Evolutionary conservation across 1,140 invertebrate genomes (phyloP).

Genomic region (Drosophila dunni): DNA sequence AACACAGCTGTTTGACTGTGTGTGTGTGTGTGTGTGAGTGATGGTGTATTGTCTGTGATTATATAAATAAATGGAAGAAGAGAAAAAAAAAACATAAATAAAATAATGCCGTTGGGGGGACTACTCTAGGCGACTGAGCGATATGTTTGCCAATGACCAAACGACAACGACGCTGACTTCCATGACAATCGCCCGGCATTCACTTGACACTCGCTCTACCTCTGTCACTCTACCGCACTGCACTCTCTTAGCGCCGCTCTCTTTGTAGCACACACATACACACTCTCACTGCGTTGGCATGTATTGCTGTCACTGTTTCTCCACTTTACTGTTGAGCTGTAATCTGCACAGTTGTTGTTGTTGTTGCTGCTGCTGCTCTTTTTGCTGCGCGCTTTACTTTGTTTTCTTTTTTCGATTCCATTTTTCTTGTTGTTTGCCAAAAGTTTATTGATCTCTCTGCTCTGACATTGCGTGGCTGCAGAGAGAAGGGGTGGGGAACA

Average conservation of each 20-base stretch:
- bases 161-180: conserved; percentile 46
- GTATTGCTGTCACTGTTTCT: conserved; percentile 37
- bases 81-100: too few relatives aligned
- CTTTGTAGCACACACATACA: not conserved
- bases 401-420: conserved; percentile 78
- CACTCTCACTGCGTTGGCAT: conserved; percentile 9
- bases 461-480: conserved; percentile 51
- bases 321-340: conserved; percentile 63
- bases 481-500: not conserved
- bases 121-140: conserved; percentile 9
- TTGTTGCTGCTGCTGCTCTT: conserved; percentile 47
- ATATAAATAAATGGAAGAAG: conserved; percentile 42
- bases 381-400: conserved; percentile 75
- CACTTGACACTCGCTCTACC: conserved; percentile 16
- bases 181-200: conserved; percentile 52
- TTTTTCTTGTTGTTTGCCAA: conserved; percentile 80
- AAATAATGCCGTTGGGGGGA: not conserved
- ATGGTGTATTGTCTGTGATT: conserved; percentile 44
- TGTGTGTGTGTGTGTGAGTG: conserved; percentile 3
- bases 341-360: conserved; percentile 42
- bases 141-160: conserved; percentile 68
- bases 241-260: conserved; percentile 1
- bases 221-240: not conserved
- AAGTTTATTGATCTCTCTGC: conserved; percentile 76
- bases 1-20: conserved; percentile 4